These are phyloP conservation scores for Tenebrio molitor DNA, from an alignment of 1,140 invertebrate species.

Conservation along the genomic window DNA sequence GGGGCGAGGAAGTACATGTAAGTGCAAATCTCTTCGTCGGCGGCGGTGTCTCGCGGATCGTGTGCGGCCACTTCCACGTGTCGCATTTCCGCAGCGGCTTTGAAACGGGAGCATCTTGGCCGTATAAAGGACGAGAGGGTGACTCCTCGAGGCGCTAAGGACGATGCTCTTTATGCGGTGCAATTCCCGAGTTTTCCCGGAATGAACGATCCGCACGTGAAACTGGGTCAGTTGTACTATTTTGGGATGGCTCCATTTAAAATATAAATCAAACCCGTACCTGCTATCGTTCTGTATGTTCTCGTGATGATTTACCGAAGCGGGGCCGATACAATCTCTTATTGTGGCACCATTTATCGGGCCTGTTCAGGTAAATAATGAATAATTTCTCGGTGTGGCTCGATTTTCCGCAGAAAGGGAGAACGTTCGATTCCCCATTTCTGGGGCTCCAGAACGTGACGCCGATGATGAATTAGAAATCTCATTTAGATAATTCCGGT, in stretches of 20 bases:
- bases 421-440: slow-evolving; percentile 18
- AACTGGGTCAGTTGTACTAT: slow-evolving; percentile 26
- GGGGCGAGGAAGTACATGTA: neutral
- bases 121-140: neutral
- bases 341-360: slow-evolving; percentile 12
- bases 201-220: slow-evolving; percentile 2
- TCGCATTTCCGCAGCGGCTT: slow-evolving; percentile 25
- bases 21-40: slow-evolving; percentile 23
- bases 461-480: slow-evolving; percentile 38
- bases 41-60: neutral
- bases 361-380: neutral
- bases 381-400: slow-evolving; percentile 16
- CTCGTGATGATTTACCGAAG: slow-evolving; percentile 14
- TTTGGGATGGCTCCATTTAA: slow-evolving; percentile 28
- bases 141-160: neutral
- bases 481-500: slow-evolving; percentile 29
- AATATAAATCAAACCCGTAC: slow-evolving; percentile 34
- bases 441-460: neutral
- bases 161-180: slow-evolving; percentile 23
- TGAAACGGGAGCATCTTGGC: slow-evolving; percentile 22
- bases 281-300: slow-evolving; percentile 2
- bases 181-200: slow-evolving; percentile 27
- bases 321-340: slow-evolving; percentile 15
- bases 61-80: slow-evolving; percentile 12
- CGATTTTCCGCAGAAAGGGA: neutral